These are phyloP conservation scores for Lynx canadensis DNA, from an alignment of 2,113 vertebrate genomes.

Conservation along the genomic window DNA sequence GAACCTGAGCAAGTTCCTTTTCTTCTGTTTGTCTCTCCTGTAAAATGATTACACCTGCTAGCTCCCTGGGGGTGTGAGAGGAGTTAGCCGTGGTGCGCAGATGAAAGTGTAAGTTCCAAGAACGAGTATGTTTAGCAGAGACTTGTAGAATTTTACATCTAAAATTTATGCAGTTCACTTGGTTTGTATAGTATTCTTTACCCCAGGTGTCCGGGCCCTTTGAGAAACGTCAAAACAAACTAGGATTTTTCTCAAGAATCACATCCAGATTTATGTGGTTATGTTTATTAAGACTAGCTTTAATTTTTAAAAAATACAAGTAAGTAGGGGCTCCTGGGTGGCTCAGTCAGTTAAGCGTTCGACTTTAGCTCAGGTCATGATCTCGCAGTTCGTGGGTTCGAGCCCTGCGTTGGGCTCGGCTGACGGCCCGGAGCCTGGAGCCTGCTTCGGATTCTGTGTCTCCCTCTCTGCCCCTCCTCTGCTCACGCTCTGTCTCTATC, in stretches of 20 bases:
- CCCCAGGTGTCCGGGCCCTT: background rate
- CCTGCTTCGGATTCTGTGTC: no score
- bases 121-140: background rate
- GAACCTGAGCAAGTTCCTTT: background rate
- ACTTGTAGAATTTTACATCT: background rate
- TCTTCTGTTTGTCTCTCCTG: constrained; percentile 4
- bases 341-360: no score
- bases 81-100: background rate
- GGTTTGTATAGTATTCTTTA: background rate
- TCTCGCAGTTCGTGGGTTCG: no score
- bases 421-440: no score
- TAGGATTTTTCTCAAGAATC: constrained; percentile 8
- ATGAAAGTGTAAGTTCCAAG: background rate
- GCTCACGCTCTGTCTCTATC: no score
- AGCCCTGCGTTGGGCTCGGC: no score
- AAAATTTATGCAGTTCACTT: background rate
- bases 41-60: background rate
- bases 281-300: background rate
- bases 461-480: no score
- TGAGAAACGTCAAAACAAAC: background rate
- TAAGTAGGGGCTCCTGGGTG: background rate
- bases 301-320: background rate
- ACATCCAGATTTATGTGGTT: background rate
- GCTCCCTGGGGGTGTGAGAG: background rate
- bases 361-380: no score